Conservation (phyloP, 2,888 invertebrate species). For the Candidula unifasciata region DNA sequence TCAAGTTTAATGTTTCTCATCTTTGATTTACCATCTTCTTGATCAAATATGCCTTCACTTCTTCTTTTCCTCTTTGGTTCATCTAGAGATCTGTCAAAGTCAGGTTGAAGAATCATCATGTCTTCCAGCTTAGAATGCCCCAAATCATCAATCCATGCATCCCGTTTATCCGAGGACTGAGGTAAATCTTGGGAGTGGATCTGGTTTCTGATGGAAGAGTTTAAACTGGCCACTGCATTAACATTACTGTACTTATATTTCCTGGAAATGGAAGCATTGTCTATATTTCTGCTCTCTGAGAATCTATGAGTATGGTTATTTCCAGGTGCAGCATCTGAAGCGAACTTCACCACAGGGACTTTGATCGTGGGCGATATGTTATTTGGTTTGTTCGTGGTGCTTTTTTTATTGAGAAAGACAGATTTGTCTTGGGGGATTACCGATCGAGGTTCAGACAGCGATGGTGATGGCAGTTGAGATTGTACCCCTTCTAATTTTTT, state of each 20-base stretch:
- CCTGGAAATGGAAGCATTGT: slow-evolving; percentile 1
- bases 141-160: background rate
- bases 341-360: slow-evolving; percentile 34
- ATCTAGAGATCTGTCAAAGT: background rate
- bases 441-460: background rate
- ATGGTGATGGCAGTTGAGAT: background rate
- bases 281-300: slow-evolving; percentile 16
- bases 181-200: background rate
- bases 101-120: background rate
- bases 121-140: background rate
- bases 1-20: background rate
- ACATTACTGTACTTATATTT: slow-evolving; percentile 31
- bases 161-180: background rate
- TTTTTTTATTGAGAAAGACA: slow-evolving; percentile 23
- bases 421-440: slow-evolving; percentile 2
- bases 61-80: slow-evolving; percentile 37
- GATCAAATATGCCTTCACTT: background rate
- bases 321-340: background rate
- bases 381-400: background rate
- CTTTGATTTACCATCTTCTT: background rate
- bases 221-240: background rate
- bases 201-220: background rate
- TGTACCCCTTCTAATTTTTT: background rate
- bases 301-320: background rate
- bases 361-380: slow-evolving; percentile 26